Evolutionary conservation across 2,888 invertebrate genomes (phyloP), one percentile per base, ranked within the genome.

Genomic region (Sialis lutaria): DNA sequence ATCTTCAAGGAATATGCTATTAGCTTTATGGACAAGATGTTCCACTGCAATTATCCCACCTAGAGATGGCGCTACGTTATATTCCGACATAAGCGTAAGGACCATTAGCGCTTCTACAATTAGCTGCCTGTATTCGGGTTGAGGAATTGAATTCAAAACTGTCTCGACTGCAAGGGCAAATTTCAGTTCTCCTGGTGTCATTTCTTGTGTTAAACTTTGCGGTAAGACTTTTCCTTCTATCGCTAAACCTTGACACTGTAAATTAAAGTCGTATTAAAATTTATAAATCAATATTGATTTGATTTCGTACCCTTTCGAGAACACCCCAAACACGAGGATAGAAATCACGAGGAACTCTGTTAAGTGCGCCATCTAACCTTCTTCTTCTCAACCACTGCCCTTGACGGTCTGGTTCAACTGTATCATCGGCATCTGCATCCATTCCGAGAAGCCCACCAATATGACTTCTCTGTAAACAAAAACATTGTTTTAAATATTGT

Each of bases 41-140:
- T 97, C 96, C 1, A 97, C 88, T 51, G 82, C 82, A 45, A 92
- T 83, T 37, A 82, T 72, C 22, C 81, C 87, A 2, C 89, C 89
- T 22, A 91, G 64, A 47, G 79, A 73, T 5, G 75, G 68, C 0
- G 82, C 81, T 31, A 87, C 78, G 59, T 89, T 87, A 57, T 91
- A 82, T 60, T 92, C 92, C 3, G 86, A 79, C 1, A 93, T 86
- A 35, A 96, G 64, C 0, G 93, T 92, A 35, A 97, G 69, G 10
- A 98, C 92, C 90, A 96, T 96, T 44, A 98, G 68, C 0, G 93
- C 95, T 68, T 98, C 97, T 0, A 98, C 96, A 47, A 97, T 84
- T 52, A 97, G 67, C 63, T 97, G 96, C 22, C 98, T 75, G 67
- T 97, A 98, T 64, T 98, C 98, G 1, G 98, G 97, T 64, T 97